Base-by-base conservation (phyloP, 2,888 invertebrate genomes). In the Maniola hyperantus region DNA sequence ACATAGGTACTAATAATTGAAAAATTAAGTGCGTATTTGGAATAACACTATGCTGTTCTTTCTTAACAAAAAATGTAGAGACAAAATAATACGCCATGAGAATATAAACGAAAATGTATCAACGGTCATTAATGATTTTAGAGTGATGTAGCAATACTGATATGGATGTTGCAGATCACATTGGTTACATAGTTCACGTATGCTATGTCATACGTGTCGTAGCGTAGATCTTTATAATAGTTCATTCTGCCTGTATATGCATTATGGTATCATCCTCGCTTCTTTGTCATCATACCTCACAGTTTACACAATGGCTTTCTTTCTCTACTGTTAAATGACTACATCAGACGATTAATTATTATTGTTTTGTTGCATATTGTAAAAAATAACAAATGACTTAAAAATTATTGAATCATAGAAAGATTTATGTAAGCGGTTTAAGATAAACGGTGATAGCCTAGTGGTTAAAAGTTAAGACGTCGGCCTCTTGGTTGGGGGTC, bases 141-240 rank as follows among this genome's bases (percentile, higher is more conserved):
- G 36, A 39, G 39, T 0, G 42, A 61, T 64, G 51, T 57, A 60
- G 15, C 59, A 65, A 63, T 61, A 69, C 64, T 57, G 46, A 44
- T 20, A 50, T 8, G 0, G 63, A 50, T 60, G 64, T 34, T 64
- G 42, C 55, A 61, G 15, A 13, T 63, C 50, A 36, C 13, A 55
- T 59, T 50, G n/a, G 34, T 57, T 46, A 54, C 7, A 18, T 50
- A 50, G 20, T 50, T 20, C 4, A 20, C 1, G 20, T 50, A 64
- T 63, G 61, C 20, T 59, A 50, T 20, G n/a, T 33, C 2, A 7
- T 36, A 51, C 44, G 20, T 63, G 70, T 66, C 74, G 72, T 74
- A 72, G 71, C 74, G 72, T 74, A 72, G 71, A 72, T 75, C 70
- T 73, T 72, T 72, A 71, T 75, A 76, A 74, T 68, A 74, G 71